Conservation (phyloP, 1,140 invertebrate species). For the Drosophila willistoni region DNA sequence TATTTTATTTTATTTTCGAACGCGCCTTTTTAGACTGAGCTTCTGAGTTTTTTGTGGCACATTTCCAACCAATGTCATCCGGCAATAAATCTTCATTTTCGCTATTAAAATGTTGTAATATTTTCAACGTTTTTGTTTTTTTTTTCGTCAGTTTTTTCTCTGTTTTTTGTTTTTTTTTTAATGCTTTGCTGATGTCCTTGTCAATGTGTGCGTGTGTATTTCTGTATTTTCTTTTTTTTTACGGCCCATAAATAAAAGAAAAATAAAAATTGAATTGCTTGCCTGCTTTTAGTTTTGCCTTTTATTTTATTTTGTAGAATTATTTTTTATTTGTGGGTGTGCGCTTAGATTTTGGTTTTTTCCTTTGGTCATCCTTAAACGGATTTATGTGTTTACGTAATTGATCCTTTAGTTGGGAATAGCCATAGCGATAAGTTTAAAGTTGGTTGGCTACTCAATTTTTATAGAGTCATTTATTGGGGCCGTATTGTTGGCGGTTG, state of each 20-base stretch:
- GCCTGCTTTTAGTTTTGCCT: constrained; percentile 23
- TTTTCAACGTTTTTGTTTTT: constrained; percentile 60
- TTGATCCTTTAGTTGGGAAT: constrained; percentile 60
- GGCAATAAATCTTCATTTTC: constrained; percentile 79
- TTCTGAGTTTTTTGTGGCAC: constrained; percentile 49
- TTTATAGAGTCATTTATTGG: constrained; percentile 25
- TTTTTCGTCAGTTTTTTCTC: constrained; percentile 60
- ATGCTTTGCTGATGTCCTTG: constrained; percentile 63
- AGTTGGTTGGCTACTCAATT: constrained; percentile 29
- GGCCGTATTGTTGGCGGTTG: constrained; percentile 24
- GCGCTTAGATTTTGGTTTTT: constrained; percentile 38
- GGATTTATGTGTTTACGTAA: constrained; percentile 63
- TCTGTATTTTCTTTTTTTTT: constrained; percentile 19
- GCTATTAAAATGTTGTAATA: constrained; percentile 80
- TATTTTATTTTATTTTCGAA: constrained; percentile 1
- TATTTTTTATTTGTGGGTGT: constrained; percentile 35
- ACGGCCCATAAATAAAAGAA: constrained; percentile 64
- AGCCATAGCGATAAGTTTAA: constrained; percentile 36
- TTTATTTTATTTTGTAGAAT: constrained; percentile 32
- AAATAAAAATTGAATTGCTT: constrained; percentile 68
- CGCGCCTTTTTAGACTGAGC: constrained; percentile 2
- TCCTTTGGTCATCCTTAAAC: constrained; percentile 54
- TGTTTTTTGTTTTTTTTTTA: constrained; percentile 45
- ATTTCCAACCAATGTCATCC: constrained; percentile 56
- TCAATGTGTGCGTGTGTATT: constrained; percentile 7